phyloP scores from a whole-genome alignment of 2,888 invertebrate species.

The Agrilus cyanescens region DNA sequence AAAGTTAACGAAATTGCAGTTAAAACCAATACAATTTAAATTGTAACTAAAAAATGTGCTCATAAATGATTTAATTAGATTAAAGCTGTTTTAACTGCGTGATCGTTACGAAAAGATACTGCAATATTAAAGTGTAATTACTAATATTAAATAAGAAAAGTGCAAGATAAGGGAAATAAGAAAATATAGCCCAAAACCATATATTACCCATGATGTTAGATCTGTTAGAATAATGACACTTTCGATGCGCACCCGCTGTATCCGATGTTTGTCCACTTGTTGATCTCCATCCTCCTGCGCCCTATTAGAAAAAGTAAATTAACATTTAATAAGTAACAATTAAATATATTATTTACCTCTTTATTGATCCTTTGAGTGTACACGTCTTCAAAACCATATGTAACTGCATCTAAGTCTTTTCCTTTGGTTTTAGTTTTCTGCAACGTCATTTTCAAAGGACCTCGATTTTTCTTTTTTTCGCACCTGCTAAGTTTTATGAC shows the following conservation, averaged over 20 bases:
- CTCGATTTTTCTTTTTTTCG: conserved; percentile 58
- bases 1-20: too few relatives aligned
- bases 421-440: conserved; percentile 48
- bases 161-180: conserved; percentile 7
- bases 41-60: too few relatives aligned
- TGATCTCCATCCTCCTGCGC: conserved; percentile 28
- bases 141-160: too few relatives aligned
- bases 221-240: conserved; percentile 64
- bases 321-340: conserved; percentile 5
- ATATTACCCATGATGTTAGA: conserved; percentile 50
- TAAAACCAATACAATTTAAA: too few relatives aligned
- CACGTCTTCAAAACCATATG: conserved; percentile 34
- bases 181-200: conserved; percentile 34
- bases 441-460: conserved; percentile 67
- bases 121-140: too few relatives aligned
- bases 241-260: conserved; percentile 57
- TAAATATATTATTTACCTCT: conserved; percentile 39
- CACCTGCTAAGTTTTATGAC: conserved; percentile 64
- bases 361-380: conserved; percentile 41
- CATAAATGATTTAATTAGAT: too few relatives aligned
- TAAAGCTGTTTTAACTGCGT: too few relatives aligned
- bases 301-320: conserved; percentile 34
- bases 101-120: too few relatives aligned
- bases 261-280: conserved; percentile 33
- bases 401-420: conserved; percentile 33